Conservation (phyloP, 2,113 vertebrate genomes). For the mouse (Mus musculus) region GRCm39 chr4:104619001-104619500, state of each 20-base stretch:
- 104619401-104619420: neutral
- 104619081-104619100: neutral
- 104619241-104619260: constrained; percentile 46
- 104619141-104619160: neutral
- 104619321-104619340: neutral
- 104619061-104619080: neutral
- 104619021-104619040: neutral
- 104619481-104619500: neutral
- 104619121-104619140: neutral
- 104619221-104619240: neutral
- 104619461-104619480: neutral
- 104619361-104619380: neutral
- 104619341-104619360: no score
- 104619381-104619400: no score
- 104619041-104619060: no score
- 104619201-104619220: constrained; percentile 32
- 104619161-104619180: constrained; percentile 13
- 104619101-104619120: no score
- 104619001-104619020: no score
- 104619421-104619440: neutral
- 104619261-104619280: neutral
- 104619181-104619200: constrained; percentile 19
- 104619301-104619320: neutral
- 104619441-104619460: neutral
- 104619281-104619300: neutral